Evolutionary conservation across 2,797 vertebrate species (phyloP), one percentile per base, ranked within the genome.

Genomic region (Ctenosaura bakeri): DNA sequence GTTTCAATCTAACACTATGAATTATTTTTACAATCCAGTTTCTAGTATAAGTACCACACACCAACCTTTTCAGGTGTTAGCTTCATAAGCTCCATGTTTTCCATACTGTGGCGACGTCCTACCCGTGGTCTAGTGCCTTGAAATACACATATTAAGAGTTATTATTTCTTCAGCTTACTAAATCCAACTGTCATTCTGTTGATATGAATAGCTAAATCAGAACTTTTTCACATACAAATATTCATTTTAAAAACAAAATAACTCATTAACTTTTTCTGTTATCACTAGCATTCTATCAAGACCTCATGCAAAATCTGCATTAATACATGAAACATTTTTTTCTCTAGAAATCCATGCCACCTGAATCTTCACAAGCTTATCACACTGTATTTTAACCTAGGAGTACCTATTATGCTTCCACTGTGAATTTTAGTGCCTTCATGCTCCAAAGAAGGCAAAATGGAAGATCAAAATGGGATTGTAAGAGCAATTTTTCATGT

Each of bases 11-110:
- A 83, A 62, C 22, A 4, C 35, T 83, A 46, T 56, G 16, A 83
- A 77, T 0, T 86, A 64, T 66, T 5, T 52, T 8, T 90, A 84
- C 76, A 78, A 0, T 38, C n/a, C 86, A 66, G 74, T 38, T 54
- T 91, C 79, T 50, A 89, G 94, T 66, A 93, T 89, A 90, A 77
- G 7, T 24, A 92, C 93, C 91, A 87, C 22, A 84, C 90, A 89
- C 96, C 95, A 89, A 99, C 98, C 97, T 99, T 99, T 96, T 99
- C 99, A 84, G 99, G 99, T 1, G 98, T 99, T 94, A 99, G 96
- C 94, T 99, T 99, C 98, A 99, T 98, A 92, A 99, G 98, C 94
- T 99, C 98, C 97, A 99, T 98, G 94, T 99, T 99, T 96, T 99
- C 99, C 99, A 99, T 99, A 94, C 99, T 99, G 97, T 98, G 98